Evolutionary conservation across 2,888 invertebrate genomes (phyloP).

Genomic region (Meteorus colon): DNA sequence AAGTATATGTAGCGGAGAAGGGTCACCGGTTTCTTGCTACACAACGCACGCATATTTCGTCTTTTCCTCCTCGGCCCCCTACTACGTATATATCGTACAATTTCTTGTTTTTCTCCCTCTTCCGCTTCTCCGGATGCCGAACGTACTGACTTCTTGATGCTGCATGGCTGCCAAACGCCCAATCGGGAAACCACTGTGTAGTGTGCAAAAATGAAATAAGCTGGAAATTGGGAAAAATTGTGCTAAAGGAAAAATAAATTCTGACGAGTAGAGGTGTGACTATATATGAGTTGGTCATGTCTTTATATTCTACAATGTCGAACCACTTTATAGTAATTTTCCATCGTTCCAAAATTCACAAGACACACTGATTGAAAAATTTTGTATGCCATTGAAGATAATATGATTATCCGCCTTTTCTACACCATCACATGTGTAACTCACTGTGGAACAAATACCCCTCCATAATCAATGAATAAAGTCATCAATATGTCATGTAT

Average conservation of each 20-base stretch:
- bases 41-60: constrained; percentile 7
- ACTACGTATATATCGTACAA: background rate
- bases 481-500: too few relatives aligned
- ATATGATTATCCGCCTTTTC: too few relatives aligned
- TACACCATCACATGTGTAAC: too few relatives aligned
- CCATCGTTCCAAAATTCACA: too few relatives aligned
- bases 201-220: background rate
- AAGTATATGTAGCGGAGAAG: constrained; percentile 5
- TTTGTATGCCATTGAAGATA: too few relatives aligned
- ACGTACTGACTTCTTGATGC: background rate
- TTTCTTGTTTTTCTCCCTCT: background rate
- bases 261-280: constrained; percentile 57
- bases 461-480: too few relatives aligned
- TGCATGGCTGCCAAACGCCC: constrained; percentile 41
- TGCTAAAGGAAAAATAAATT: background rate
- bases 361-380: too few relatives aligned
- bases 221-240: background rate
- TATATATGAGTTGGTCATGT: constrained; percentile 50
- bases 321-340: constrained; percentile 61
- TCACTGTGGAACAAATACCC: too few relatives aligned
- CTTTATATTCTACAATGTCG: constrained; percentile 62
- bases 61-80: background rate
- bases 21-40: constrained; percentile 13
- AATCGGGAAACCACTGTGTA: background rate
- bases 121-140: background rate